phyloP scores from a whole-genome alignment of 2,888 invertebrate genomes.

The Trisateles emortualis region DNA sequence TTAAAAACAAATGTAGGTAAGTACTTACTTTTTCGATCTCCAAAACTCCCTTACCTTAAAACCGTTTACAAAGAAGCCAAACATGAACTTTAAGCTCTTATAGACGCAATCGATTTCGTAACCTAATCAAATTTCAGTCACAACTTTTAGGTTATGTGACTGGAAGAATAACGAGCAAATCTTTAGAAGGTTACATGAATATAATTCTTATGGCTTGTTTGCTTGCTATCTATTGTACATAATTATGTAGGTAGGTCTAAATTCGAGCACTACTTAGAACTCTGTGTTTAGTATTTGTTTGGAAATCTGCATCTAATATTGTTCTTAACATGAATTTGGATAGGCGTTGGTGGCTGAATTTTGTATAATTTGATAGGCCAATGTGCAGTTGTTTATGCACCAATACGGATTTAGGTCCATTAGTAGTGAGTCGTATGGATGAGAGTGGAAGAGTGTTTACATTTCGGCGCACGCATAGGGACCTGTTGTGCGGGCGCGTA shows the following conservation, averaged over 20 bases:
- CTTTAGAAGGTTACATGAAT: background rate
- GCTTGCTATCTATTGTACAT: background rate
- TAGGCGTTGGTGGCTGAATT: background rate
- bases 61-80: background rate
- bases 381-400: constrained; percentile 13
- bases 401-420: constrained; percentile 41
- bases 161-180: background rate
- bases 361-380: background rate
- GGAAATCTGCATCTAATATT: too few relatives aligned
- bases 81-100: background rate
- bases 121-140: background rate
- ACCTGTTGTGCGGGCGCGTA: constrained; percentile 75
- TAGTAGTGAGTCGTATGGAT: constrained; percentile 40
- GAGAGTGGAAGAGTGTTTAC: constrained; percentile 45
- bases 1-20: too few relatives aligned
- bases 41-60: background rate
- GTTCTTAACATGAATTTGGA: too few relatives aligned
- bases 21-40: background rate
- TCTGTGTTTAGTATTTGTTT: too few relatives aligned
- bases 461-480: constrained; percentile 76
- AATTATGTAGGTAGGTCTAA: too few relatives aligned
- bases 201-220: background rate
- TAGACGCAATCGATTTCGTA: background rate
- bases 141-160: background rate
- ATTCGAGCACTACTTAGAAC: too few relatives aligned